phyloP scores from a whole-genome alignment of 1,140 invertebrate genomes.

The Neotoxoptera formosana region DNA sequence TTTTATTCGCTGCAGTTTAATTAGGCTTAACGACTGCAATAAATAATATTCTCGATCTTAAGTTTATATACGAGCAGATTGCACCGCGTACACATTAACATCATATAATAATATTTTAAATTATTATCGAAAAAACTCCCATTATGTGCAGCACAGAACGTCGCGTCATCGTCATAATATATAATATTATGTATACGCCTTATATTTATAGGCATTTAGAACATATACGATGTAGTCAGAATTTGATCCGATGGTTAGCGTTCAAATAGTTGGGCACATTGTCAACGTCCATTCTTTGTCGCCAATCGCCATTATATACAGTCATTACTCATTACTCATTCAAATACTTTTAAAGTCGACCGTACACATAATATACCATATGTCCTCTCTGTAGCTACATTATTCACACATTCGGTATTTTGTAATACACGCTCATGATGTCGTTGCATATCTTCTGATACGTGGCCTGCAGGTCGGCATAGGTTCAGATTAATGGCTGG shows the following conservation, averaged over 20 bases:
- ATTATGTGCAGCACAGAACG: not conserved
- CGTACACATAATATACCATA: not conserved
- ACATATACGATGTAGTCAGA: not conserved
- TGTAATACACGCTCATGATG: not conserved
- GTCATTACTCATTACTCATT: not conserved
- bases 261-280: not conserved
- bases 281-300: constrained; percentile 3
- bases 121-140: no score
- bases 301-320: constrained; percentile 21
- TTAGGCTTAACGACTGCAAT: no score
- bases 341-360: not conserved
- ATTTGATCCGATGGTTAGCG: not conserved
- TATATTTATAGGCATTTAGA: not conserved
- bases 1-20: not conserved
- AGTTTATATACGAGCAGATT: not conserved
- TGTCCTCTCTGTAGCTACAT: not conserved
- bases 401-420: not conserved
- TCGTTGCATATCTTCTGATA: not conserved
- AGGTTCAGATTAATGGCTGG: not conserved
- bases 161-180: no score
- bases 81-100: no score
- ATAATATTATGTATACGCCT: not conserved
- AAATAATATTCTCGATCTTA: not conserved
- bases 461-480: no score
- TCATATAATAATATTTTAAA: no score